Evolutionary conservation across 2,888 invertebrate genomes (phyloP).

Genomic region (Stenichneumon culpator): DNA sequence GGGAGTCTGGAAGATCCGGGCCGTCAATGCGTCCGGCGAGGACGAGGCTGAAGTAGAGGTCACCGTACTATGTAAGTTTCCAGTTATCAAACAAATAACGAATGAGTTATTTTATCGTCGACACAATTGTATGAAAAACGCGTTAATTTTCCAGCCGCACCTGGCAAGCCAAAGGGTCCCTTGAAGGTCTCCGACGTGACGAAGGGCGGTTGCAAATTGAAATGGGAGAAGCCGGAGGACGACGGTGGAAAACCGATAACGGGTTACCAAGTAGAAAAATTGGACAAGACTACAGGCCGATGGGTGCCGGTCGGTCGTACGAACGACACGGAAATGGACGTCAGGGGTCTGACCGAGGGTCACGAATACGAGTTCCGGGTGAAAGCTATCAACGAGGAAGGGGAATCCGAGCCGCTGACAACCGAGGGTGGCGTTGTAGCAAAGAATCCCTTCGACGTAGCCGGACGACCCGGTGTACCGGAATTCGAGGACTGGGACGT

Average conservation of each 20-base stretch:
- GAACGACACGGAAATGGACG: conserved; percentile 94
- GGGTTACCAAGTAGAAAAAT: conserved; percentile 97
- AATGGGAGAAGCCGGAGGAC: conserved; percentile 97
- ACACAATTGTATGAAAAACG: not conserved
- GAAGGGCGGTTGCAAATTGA: conserved; percentile 95
- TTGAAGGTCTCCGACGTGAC: conserved; percentile 95
- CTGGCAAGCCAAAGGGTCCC: conserved; percentile 95
- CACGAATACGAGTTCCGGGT: conserved; percentile 98
- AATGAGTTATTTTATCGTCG: not conserved
- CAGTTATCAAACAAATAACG: not conserved
- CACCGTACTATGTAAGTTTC: conserved; percentile 90
- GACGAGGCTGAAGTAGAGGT: conserved; percentile 98
- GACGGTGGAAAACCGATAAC: conserved; percentile 97
- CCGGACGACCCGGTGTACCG: conserved; percentile 95
- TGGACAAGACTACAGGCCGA: conserved; percentile 95
- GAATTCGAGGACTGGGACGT: conserved; percentile 96
- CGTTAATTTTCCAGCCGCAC: conserved; percentile 87
- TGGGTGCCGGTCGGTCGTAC: conserved; percentile 98
- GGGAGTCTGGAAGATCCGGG: conserved; percentile 95
- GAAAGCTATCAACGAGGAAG: conserved; percentile 97
- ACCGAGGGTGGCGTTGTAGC: conserved; percentile 95
- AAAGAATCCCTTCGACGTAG: conserved; percentile 97
- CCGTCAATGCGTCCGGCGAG: conserved; percentile 95
- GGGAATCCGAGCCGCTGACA: conserved; percentile 97
- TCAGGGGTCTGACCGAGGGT: conserved; percentile 95